Conservation (phyloP, 2,888 invertebrate species). For the Leptopilina drosophilae region DNA sequence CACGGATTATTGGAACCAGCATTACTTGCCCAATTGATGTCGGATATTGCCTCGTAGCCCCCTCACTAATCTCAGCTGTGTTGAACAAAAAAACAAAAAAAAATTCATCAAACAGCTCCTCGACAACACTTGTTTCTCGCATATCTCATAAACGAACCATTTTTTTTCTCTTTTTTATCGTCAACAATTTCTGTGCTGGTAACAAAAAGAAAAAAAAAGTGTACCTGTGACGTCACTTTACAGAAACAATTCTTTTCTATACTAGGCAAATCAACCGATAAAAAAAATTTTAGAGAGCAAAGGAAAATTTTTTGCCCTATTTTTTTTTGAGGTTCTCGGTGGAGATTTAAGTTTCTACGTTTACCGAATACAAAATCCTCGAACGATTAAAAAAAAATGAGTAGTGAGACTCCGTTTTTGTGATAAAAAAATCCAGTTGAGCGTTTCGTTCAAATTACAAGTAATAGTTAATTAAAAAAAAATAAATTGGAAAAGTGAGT, state of each 20-base stretch:
- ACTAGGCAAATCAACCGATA: neutral
- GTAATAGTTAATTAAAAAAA: constrained; percentile 18
- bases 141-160: constrained; percentile 61
- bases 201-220: constrained; percentile 52
- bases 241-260: neutral
- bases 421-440: constrained; percentile 27
- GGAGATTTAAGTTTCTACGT: neutral
- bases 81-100: neutral
- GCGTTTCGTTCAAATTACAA: constrained; percentile 29
- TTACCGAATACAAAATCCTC: neutral
- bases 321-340: neutral
- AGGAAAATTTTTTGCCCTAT: no score
- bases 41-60: constrained; percentile 77
- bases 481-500: neutral
- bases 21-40: constrained; percentile 76
- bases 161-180: constrained; percentile 53
- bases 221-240: constrained; percentile 55
- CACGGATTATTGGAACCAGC: constrained; percentile 81
- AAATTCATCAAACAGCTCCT: constrained; percentile 41
- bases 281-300: neutral
- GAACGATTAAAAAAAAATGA: neutral
- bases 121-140: constrained; percentile 59
- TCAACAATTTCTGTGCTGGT: constrained; percentile 68
- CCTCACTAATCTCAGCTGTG: constrained; percentile 56
- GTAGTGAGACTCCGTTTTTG: constrained; percentile 7